These are phyloP conservation scores for Eristalinus sepulchralis DNA, from an alignment of 2,888 invertebrate species.

Conservation along the genomic window DNA sequence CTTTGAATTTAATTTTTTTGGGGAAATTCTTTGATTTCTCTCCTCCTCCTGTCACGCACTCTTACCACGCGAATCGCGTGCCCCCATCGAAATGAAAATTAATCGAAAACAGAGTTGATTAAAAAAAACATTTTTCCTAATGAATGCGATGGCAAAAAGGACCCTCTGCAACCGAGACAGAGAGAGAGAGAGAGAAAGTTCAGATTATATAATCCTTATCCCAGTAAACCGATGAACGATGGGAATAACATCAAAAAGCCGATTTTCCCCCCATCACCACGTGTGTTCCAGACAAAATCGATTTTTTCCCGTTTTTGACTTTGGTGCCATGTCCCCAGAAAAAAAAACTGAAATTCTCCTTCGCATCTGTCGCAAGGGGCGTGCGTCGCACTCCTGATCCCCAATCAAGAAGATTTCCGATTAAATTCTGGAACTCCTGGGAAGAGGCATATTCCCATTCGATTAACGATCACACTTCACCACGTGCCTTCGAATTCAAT, in stretches of 20 bases:
- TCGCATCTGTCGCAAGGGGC: not conserved
- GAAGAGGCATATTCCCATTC: not conserved
- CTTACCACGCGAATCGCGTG: too few species aligned
- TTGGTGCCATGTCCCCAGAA: not conserved
- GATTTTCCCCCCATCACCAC: not conserved
- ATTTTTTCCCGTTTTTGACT: not conserved
- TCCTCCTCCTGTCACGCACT: too few species aligned
- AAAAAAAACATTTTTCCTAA: not conserved
- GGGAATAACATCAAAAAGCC: not conserved
- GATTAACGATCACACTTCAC: not conserved
- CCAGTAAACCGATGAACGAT: not conserved
- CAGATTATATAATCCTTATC: not conserved
- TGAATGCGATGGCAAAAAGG: not conserved
- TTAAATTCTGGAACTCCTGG: not conserved
- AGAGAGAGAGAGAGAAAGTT: not conserved
- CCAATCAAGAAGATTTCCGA: not conserved
- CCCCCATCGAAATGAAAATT: not conserved
- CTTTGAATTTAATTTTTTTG: too few species aligned
- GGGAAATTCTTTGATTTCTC: too few species aligned
- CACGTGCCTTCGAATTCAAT: not conserved
- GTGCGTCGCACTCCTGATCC: not conserved
- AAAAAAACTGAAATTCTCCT: not conserved
- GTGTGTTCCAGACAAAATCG: not conserved
- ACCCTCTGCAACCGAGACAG: not conserved
- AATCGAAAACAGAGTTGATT: not conserved